phyloP scores from a whole-genome alignment of 2,888 invertebrate genomes.

The Patella pellucida region DNA sequence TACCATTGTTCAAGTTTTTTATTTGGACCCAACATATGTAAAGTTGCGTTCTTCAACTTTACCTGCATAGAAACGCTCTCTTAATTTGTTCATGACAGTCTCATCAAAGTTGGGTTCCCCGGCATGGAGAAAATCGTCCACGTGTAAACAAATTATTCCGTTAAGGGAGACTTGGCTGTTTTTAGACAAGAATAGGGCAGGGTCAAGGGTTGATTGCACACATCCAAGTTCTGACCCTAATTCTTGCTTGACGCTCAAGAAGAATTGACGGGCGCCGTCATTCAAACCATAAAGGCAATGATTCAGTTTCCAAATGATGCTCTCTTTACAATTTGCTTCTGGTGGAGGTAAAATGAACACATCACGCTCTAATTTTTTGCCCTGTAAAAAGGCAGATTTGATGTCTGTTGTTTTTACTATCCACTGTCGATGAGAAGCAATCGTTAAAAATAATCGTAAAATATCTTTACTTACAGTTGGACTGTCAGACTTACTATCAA shows the following conservation, averaged over 20 bases:
- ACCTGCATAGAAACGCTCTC: too few relatives aligned
- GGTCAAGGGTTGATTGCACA: neutral
- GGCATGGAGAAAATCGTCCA: slow-evolving; percentile 2
- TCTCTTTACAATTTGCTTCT: neutral
- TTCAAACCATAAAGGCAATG: neutral
- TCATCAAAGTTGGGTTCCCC: neutral
- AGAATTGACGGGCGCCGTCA: neutral
- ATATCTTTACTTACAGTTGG: slow-evolving; percentile 35
- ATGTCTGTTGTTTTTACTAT: neutral
- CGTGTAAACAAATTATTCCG: neutral
- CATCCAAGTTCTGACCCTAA: neutral
- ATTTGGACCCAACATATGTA: too few relatives aligned
- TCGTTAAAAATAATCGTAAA: neutral
- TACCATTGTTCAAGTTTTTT: too few relatives aligned
- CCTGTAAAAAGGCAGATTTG: neutral
- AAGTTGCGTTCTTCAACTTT: too few relatives aligned
- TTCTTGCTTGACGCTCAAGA: neutral
- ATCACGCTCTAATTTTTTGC: neutral
- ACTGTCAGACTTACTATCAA: slow-evolving; percentile 18
- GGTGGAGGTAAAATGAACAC: neutral
- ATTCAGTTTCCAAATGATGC: neutral
- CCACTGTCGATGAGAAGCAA: neutral
- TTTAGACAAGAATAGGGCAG: neutral
- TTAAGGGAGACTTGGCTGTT: too few relatives aligned
- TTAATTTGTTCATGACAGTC: neutral